A percentile compares a stretch with the other conserved stretches of the same genome.
These are phyloP conservation scores for Tenthredo notha DNA, from an alignment of 2,888 invertebrate species.

Conservation along the genomic window DNA sequence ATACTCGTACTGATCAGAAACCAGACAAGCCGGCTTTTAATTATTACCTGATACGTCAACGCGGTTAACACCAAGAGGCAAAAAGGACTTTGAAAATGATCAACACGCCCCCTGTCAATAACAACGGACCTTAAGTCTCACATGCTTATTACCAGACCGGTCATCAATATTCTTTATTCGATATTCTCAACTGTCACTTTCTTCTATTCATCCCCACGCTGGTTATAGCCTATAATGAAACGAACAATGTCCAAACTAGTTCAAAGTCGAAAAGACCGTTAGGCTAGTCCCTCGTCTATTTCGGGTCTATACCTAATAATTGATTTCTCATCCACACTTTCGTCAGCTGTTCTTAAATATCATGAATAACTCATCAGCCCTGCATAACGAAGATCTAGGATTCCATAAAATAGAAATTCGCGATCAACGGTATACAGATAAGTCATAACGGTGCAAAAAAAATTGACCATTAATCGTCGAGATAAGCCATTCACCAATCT, in stretches of 20 bases:
- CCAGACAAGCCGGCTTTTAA: slow-evolving; percentile 52
- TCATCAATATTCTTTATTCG: slow-evolving; percentile 50
- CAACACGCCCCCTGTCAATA: slow-evolving; percentile 61
- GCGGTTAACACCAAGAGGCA: slow-evolving; percentile 44
- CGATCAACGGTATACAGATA: neutral
- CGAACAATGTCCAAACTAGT: slow-evolving; percentile 17
- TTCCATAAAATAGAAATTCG: neutral
- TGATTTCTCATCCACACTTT: neutral
- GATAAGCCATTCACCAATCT: neutral
- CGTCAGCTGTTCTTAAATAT: neutral
- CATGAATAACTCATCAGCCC: neutral
- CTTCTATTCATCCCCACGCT: slow-evolving; percentile 25
- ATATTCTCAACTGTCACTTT: slow-evolving; percentile 43
- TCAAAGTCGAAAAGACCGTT: slow-evolving; percentile 14
- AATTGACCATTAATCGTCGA: neutral
- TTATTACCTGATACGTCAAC: slow-evolving; percentile 53
- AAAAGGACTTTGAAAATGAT: slow-evolving; percentile 53
- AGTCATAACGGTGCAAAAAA: neutral
- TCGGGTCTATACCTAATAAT: neutral
- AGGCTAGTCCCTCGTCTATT: neutral
- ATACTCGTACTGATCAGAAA: slow-evolving; percentile 17
- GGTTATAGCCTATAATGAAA: neutral
- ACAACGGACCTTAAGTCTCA: slow-evolving; percentile 56
- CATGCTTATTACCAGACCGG: slow-evolving; percentile 57
- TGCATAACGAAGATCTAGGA: neutral